phyloP scores from a whole-genome alignment of 1,140 invertebrate species.

The Mylabris phalerata region DNA sequence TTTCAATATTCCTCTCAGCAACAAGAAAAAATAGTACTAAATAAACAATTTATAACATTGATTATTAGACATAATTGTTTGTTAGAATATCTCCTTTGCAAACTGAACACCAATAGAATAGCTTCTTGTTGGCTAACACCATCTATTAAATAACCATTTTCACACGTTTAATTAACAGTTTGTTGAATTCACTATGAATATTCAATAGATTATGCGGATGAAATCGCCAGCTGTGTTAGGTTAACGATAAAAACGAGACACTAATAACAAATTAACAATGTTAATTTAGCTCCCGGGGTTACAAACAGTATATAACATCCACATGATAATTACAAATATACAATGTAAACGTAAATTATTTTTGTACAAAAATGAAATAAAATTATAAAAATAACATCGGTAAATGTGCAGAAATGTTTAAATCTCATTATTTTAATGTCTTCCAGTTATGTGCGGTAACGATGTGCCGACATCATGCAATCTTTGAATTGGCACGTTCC shows the following conservation, averaged over 20 bases:
- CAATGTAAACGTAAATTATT: too few species aligned
- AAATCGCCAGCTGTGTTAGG: slow-evolving; percentile 10
- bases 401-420: too few species aligned
- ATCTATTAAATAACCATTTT: slow-evolving; percentile 27
- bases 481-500: too few species aligned
- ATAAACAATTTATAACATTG: slow-evolving; percentile 6
- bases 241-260: slow-evolving; percentile 19
- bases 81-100: not conserved
- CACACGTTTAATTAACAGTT: slow-evolving; percentile 28
- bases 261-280: slow-evolving; percentile 15
- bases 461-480: too few species aligned
- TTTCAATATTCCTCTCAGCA: too few species aligned
- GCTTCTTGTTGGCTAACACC: slow-evolving; percentile 16
- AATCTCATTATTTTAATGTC: too few species aligned
- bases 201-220: slow-evolving; percentile 21
- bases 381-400: too few species aligned
- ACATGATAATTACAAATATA: too few species aligned
- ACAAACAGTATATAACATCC: not conserved
- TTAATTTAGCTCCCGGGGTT: not conserved
- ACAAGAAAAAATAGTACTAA: not conserved
- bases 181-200: slow-evolving; percentile 26
- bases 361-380: too few species aligned
- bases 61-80: slow-evolving; percentile 3
- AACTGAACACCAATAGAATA: slow-evolving; percentile 2
- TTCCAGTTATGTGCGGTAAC: too few species aligned